These are phyloP conservation scores for Drosophila greeni DNA, from an alignment of 2,888 invertebrate genomes.

Conservation along the genomic window DNA sequence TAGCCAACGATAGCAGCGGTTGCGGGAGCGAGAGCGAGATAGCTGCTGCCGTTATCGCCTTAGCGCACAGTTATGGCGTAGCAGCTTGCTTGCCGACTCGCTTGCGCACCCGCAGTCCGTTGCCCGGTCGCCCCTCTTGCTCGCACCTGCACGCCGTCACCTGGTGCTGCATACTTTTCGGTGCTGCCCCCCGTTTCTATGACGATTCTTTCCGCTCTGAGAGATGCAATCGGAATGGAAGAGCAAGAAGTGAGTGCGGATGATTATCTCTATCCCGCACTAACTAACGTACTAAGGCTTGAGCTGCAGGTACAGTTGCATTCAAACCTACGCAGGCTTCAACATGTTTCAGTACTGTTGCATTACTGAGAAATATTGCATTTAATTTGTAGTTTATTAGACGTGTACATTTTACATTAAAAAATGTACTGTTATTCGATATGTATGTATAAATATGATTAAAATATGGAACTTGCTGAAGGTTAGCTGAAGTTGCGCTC, in stretches of 20 bases:
- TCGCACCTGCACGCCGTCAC: not conserved
- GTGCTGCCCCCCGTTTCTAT: slow-evolving; percentile 34
- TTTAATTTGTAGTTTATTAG: not conserved
- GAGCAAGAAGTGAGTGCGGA: not conserved
- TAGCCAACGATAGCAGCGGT: slow-evolving; percentile 7
- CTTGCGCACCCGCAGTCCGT: slow-evolving; percentile 41
- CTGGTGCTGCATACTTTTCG: slow-evolving; percentile 55
- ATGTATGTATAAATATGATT: not conserved
- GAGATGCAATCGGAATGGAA: not conserved
- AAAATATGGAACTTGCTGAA: not conserved
- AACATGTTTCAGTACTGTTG: not conserved
- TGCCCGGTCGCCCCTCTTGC: slow-evolving; percentile 25
- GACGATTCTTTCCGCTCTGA: slow-evolving; percentile 2
- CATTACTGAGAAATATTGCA: not conserved
- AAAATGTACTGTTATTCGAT: no score
- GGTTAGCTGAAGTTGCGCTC: no score
- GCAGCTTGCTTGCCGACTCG: slow-evolving; percentile 29
- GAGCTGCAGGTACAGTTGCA: not conserved
- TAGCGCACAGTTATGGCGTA: slow-evolving; percentile 55
- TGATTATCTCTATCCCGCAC: not conserved
- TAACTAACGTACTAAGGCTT: not conserved
- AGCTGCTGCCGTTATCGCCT: slow-evolving; percentile 51
- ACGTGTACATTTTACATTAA: no score
- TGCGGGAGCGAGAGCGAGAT: slow-evolving; percentile 18
- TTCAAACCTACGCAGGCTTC: not conserved